Evolutionary conservation across 2,797 vertebrate species (phyloP), one percentile per base, ranked within the genome.

Genomic region (Dermochelys coriacea): DNA sequence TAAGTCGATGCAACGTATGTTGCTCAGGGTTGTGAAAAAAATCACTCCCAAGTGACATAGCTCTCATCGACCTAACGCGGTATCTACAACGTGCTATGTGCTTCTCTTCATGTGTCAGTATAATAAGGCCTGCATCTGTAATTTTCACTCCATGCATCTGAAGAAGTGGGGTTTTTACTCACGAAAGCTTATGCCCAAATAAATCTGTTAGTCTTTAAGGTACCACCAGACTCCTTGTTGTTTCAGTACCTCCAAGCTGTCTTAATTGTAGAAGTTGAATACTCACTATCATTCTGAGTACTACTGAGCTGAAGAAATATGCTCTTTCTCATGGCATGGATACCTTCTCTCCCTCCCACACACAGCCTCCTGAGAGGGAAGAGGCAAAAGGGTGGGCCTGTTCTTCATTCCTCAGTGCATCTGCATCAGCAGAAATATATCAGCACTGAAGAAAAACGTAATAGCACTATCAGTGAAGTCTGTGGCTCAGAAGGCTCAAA

Each of bases 221-320:
- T 50, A 49, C 49, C 49, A 50, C 49, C 12, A 49, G 49, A 50
- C 14, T 50, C 49, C 49, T 15, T 12, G 49, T 49, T 50, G 49
- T 50, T 50, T 50, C 54, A 45, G 0, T 21, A 15, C 47, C 59
- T 86, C 45, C 85, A 90, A 19, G 68, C 5, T n/a, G 75, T 82
- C 4, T 50, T 83, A 14, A 88, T 64, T 11, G 57, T 0, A 85
- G 29, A 83, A 89, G 85, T 23, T 77, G 88, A 86, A 82, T 21
- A 27, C 31, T 78, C 77, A 21, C 9, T 89, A 18, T 34, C 47
- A 74, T 93, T 80, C 84, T 8, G 83, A 93, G 83, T 47, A 15
- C 41, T n/a, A 54, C 6, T 61, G 41, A 85, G 29, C 59, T 75
- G 8, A 91, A 25, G 41, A 88, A 87, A 82, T 1, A 61, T 0